Evolutionary conservation across 53 echinoderm and acorn worm species (phyloP), one percentile per base, ranked within the genome.

Genomic region (Stichopus horrens): DNA sequence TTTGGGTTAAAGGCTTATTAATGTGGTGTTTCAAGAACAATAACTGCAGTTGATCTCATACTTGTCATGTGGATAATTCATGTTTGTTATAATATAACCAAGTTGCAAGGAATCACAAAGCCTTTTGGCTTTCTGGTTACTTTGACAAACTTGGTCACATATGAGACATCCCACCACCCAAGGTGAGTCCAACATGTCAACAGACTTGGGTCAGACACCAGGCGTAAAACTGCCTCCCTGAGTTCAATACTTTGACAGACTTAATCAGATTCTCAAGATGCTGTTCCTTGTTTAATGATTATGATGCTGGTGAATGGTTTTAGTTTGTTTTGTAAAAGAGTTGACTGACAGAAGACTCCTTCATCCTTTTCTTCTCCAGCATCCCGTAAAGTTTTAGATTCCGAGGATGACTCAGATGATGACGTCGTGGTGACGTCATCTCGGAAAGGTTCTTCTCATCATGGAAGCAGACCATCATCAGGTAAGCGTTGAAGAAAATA

Each of bases 331-430:
- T 3, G 2, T 19, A 19, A 71, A 71, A 71, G 73, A 71, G 73
- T 18, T 18, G 19, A 19, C 14, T 71, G 14, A 71, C 14, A 71
- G 19, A 18, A 19, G 19, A 14, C 19, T 71, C 14, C 14, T 37
- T 19, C 71, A 16, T 68, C 55, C 0, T 85, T 84, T 66, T 90
- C 86, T 57, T 79, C 74, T 86, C 21, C 91, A 75, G 89, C 71
- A 52, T 93, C 93, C 56, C 81, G 75, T 86, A 94, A 89, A 55
- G 19, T 52, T 73, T 58, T 86, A n/a, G 54, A 89, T 16, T 92
- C 92, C 6, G 92, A 88, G 0, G 90, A 73, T 5, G 94, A 94
- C 58, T 94, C 94, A 13, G 94, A 94, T 88, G 92, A 94, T 78
- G 89, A 92, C 65, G 78, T 89, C 55, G 89, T 89, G 7, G 86